Base-by-base conservation (phyloP, 2,113 vertebrate species). In the Tricholaema leucomelas region DNA sequence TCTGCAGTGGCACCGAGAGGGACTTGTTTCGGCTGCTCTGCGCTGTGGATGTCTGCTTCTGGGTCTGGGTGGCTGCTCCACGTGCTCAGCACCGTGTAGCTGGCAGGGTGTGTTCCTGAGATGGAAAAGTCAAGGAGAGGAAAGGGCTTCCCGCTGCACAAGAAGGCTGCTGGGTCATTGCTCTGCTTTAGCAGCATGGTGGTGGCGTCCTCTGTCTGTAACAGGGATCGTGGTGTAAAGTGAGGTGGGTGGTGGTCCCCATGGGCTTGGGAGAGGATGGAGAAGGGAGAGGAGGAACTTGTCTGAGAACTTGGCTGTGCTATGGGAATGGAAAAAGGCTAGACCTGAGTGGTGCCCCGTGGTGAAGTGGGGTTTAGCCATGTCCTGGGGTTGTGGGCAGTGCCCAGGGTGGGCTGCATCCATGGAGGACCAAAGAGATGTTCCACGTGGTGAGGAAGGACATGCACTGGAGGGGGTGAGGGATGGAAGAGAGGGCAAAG, bases 81-180 rank as follows among this genome's bases (percentile, higher is more conserved):
- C 3, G 15, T 2, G 5, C 4, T 50, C 1, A 2, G 33, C 79
- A 8, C 12, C 0, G 0, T 7, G 10, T 16, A 2, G 73, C 1
- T 2, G 38, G 36, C 8, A 17, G 60, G 5, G 17, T 2, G 1
- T 2, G 1, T 8, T 13, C 27, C 52, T 8, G 65, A 8, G 2
- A 3, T 2, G 10, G n/a, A 10, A 30, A 6, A 12, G 20, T 23
- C 0, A 4, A 36, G 80, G 12, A 59, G 64, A 17, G 36, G 59
- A 44, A 28, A 23, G 70, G 27, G 36, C 1, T 1, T 11, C 10
- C 18, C 30, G 31, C 8, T 3, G 2, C 2, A 2, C 48, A 48
- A 44, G 31, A n/a, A 52, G 66, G 63, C 61, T 64, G 73, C 58
- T 36, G 79, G 17, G 36, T 5, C 4, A 14, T 3, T 8, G 35